Conservation (phyloP, 2,797 vertebrate genomes). For the Pangasius mekongensis region DNA sequence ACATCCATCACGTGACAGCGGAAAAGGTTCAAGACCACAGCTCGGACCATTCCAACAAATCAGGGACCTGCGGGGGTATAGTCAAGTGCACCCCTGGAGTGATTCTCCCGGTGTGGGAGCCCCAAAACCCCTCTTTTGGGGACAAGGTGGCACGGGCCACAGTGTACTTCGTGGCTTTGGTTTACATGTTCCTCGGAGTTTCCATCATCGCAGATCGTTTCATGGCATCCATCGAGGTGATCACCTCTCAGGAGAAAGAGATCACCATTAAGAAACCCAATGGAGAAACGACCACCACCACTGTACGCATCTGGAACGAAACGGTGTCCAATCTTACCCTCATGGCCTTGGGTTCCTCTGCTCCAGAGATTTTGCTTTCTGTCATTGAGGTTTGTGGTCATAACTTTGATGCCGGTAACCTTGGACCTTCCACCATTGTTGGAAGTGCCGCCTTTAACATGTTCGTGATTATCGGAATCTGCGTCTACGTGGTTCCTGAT, state of each 20-base stretch:
- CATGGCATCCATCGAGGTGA: constrained; percentile 99
- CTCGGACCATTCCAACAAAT: constrained; percentile 68
- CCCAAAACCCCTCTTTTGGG: constrained; percentile 91
- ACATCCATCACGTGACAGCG: constrained; percentile 69
- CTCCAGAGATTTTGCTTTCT: constrained; percentile 95
- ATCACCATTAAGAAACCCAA: constrained; percentile 99
- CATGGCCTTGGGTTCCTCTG: constrained; percentile 96
- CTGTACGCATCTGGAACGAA: constrained; percentile 97
- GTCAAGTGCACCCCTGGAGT: constrained; percentile 85
- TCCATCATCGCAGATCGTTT: constrained; percentile 98
- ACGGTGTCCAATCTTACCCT: constrained; percentile 97
- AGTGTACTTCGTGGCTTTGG: constrained; percentile 96
- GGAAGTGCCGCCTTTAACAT: constrained; percentile 98
- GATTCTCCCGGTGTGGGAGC: constrained; percentile 93
- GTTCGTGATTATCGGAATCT: constrained; percentile 97
- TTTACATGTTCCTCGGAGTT: constrained; percentile 98
- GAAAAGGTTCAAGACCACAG: constrained; percentile 68
- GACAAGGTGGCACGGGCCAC: constrained; percentile 97
- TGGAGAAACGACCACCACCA: constrained; percentile 94
- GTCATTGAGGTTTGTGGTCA: constrained; percentile 96
- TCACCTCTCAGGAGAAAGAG: constrained; percentile 98
- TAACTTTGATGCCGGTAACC: constrained; percentile 85
- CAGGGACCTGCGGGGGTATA: constrained; percentile 78
- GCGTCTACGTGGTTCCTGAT: constrained; percentile 95
- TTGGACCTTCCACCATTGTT: constrained; percentile 95